Percentiles rank a stretch among this genome's conserved stretches.
phyloP scores from a whole-genome alignment of 1,140 invertebrate species.

The Ips typographus region DNA sequence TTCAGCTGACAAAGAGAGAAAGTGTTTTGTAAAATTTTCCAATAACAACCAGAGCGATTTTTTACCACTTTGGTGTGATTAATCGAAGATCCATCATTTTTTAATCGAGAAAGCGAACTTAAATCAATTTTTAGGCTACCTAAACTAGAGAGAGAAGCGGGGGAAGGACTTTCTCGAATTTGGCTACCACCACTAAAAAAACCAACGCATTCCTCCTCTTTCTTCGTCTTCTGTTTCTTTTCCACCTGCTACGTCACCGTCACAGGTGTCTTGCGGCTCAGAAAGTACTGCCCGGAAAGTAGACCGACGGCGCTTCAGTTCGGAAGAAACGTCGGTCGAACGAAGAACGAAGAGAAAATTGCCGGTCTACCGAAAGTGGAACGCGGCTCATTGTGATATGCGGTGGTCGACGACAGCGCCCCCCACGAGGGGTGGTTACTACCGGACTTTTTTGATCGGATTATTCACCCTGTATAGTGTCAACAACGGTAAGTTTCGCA shows the following conservation, averaged over 20 bases:
- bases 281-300: not conserved
- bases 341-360: not conserved
- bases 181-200: no score
- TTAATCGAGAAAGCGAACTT: no score
- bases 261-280: constrained; percentile 3
- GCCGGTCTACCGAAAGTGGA: not conserved
- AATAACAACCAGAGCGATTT: no score
- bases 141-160: no score
- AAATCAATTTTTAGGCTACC: no score
- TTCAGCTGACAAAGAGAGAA: no score
- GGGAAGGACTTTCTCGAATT: no score
- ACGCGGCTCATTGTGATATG: not conserved
- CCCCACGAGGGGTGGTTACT: not conserved
- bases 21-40: no score
- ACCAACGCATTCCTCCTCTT: not conserved
- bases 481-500: no score
- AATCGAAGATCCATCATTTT: no score
- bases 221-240: not conserved
- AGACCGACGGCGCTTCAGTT: constrained; percentile 6
- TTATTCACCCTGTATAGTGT: not conserved
- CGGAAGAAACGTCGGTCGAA: constrained; percentile 1
- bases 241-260: constrained; percentile 11
- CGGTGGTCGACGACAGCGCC: not conserved
- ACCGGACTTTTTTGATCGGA: constrained; percentile 2
- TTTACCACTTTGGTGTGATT: no score